Evolutionary conservation across 2,888 invertebrate genomes (phyloP), one percentile per base, ranked within the genome.

Genomic region (Himalopsyche japonica): DNA sequence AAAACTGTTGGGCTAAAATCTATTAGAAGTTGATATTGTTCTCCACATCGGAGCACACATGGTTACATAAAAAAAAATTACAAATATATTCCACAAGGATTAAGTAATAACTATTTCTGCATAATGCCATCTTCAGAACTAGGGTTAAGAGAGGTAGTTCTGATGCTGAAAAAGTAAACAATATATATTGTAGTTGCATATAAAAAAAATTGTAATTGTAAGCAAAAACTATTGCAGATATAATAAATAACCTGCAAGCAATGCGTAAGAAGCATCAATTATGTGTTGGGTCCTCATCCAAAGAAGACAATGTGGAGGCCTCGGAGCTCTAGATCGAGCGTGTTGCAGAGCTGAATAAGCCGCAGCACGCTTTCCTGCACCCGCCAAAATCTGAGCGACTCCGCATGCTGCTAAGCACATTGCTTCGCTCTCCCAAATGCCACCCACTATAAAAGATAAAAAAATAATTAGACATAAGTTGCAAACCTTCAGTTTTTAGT

Each of bases 321-420:
- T 30, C n/a, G 87, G 86, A n/a, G 86, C 87, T 10, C 85, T 78
- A 4, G 64, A 30, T 84, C 89, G 89, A 43, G 91, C 91, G 87
- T 91, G 90, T 91, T 91, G 91, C 88, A 91, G 90, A 86, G 90
- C 90, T 88, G 87, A 89, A 79, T 88, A 87, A 85, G 88, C 89
- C 84, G 88, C 88, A 82, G 48, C 89, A 88, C 87, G 88, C 88
- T 84, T 87, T 87, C 86, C 86, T 32, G 79, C 70, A 6, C 77
- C 78, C 87, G 87, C 88, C 80, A 85, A 87, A 88, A 83, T 88
- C 89, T 86, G 89, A 88, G 89, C 90, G 89, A 89, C 90, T 89
- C 90, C 91, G 90, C 89, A 89, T 79, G 87, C 82, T 84, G 86
- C 81, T 85, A 90, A 86, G 88, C 88, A 90, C 89, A 86, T 87